These are phyloP conservation scores for Ciconia stormi DNA, from an alignment of 2,113 vertebrate genomes.

Conservation along the genomic window DNA sequence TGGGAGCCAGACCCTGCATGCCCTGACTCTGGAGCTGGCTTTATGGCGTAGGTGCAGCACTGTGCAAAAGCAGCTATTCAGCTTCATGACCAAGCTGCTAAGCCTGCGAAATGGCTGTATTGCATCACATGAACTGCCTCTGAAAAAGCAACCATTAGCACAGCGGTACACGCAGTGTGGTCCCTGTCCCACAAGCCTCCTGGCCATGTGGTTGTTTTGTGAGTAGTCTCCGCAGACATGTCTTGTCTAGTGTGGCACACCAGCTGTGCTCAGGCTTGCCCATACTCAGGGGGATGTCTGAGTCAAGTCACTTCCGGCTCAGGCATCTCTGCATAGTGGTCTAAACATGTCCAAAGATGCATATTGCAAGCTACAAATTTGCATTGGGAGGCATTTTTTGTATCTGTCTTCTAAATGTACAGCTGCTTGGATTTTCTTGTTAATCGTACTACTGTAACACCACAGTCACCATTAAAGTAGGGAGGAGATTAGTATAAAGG, in stretches of 20 bases:
- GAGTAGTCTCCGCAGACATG: accelerated
- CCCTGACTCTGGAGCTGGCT: neutral
- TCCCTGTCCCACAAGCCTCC: neutral
- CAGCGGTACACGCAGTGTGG: accelerated
- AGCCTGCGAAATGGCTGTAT: neutral
- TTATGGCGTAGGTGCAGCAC: neutral
- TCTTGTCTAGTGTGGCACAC: neutral
- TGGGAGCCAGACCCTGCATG: neutral
- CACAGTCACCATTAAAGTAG: neutral
- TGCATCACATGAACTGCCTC: neutral
- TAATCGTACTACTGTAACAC: neutral
- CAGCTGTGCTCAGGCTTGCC: neutral
- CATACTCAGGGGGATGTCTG: accelerated
- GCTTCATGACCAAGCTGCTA: neutral
- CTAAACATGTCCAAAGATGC: neutral
- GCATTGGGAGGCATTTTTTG: neutral
- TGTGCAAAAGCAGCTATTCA: neutral
- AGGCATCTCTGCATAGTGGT: neutral
- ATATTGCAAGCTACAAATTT: neutral
- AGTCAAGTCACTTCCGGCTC: neutral
- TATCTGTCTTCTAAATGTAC: neutral
- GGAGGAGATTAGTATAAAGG: neutral
- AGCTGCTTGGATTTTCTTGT: neutral
- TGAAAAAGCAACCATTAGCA: neutral
- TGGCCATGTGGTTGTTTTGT: accelerated